Base-by-base conservation (phyloP, 2,797 vertebrate genomes). In the Eutrigla gurnardus region DNA sequence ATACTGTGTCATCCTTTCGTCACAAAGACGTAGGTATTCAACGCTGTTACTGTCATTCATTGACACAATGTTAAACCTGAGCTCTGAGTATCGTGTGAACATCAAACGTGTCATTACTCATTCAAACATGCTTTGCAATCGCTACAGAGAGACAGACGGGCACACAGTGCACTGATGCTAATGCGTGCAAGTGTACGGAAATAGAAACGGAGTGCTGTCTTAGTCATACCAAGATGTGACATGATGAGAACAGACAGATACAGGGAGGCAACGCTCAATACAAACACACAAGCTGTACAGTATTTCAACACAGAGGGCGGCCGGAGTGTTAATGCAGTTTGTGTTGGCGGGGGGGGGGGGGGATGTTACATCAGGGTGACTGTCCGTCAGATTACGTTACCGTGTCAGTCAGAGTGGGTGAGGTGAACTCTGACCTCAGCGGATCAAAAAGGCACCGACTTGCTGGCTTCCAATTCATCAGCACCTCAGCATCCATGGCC, bases 211-310 rank as follows among this genome's bases (percentile, higher is more conserved):
- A 37, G 61, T 3, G 36, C 73, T 39, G 77, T 85, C 84, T 87
- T 89, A 89, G 79, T 91, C 88, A 87, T 74, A 62, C 55, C 6
- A 5, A 73, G 83, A 88, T 80, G 80, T 91, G 89, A 90, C 88
- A 84, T 79, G 86, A 92, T 88, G 57, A 72, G 78, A 88, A 54
- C 77, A 81, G 91, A 89, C 88, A 87, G 81, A 80, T 58, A 83
- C 86, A 86, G 80, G 71, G 80, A 87, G 87, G 80, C 79, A 76
- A 89, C 82, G 61, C 86, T 88, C 85, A 70, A 82, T 70, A 78
- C 82, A 84, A 89, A 88, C 90, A 86, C 70, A 81, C 55, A 61
- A 15, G 60, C 79, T 53, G 70, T 69, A 83, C 83, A 66, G 84
- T 83, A 62, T 79, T 77, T 70, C 70, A 74, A 53, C 80, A 73